Evolutionary conservation across 2,888 invertebrate species (phyloP), one percentile per base, ranked within the genome.

Genomic region (Leucophora obtusa): DNA sequence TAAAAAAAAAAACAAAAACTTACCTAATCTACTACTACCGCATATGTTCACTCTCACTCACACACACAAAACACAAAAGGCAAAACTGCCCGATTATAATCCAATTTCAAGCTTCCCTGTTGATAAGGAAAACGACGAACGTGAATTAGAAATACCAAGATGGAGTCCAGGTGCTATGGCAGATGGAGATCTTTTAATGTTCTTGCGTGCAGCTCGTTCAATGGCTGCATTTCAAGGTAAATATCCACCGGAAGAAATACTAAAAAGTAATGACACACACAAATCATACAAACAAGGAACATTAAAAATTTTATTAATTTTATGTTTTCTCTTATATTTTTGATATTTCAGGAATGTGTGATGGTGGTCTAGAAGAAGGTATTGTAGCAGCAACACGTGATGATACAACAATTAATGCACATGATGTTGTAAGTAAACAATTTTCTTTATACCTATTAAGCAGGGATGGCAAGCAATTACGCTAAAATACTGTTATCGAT

Each of bases 281-380:
- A 81, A 56, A 17, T 54, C 10, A 66, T 43, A 70, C 35, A 14
- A 17, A 66, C 35, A 14, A 17, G 5, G 35, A 70, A 73, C 73
- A 62, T 65, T 59, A 72, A 78, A 28, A 54, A 62, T 62, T 54
- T 51, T 75, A 75, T 70, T 73, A 77, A 68, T 68, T 58, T 73
- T 21, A 68, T 47, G 47, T 8, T 28, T 59, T 33, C 54, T 82
- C 54, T 78, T 60, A 38, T 3, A 38, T n/a, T 73, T 60, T 66
- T 70, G 53, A 59, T 43, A 63, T 83, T 82, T 43, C 69, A 85
- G 97, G 98, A 86, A 98, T 98, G 97, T 98, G 98, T 93, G 98
- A 98, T 93, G 98, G 98, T 83, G 98, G 98, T 84, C 96, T 98
- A 70, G 98, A 98, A 91, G 98, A 98, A 91, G 98, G 98, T 87